Evolutionary conservation across 2,113 vertebrate species (phyloP).

Genomic region (Hyla sarda): DNA sequence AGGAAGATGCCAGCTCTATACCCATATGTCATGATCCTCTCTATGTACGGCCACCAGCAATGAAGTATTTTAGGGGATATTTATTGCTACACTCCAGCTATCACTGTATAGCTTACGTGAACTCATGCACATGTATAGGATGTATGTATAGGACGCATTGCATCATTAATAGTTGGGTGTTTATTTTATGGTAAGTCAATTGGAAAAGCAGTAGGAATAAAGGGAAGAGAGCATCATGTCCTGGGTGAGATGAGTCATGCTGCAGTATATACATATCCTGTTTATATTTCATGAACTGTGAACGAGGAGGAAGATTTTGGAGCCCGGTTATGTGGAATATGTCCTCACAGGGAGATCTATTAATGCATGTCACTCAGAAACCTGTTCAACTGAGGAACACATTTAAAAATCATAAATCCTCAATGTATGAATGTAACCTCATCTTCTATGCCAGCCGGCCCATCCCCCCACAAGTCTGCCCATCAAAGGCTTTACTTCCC

Average conservation of each 20-base stretch:
- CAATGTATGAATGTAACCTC: conserved; percentile 69
- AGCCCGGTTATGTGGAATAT: neutral
- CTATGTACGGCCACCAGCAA: neutral
- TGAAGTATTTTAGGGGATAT: neutral
- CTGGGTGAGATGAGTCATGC: conserved; percentile 16
- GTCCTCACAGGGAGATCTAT: neutral
- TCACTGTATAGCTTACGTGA: neutral
- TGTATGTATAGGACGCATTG: neutral
- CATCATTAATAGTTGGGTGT: conserved; percentile 14
- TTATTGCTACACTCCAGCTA: neutral
- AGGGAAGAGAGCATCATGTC: neutral
- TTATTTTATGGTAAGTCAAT: conserved; percentile 2
- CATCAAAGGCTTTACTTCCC: conserved; percentile 67
- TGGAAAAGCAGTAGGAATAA: neutral
- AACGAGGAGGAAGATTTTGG: neutral
- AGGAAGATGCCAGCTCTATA: neutral
- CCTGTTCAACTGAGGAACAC: conserved; percentile 4
- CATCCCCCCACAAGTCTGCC: conserved; percentile 63
- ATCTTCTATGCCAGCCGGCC: conserved; percentile 63
- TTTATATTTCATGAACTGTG: conserved; percentile 10
- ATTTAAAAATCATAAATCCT: conserved; percentile 60
- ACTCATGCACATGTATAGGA: neutral
- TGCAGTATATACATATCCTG: neutral
- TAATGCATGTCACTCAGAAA: conserved; percentile 26
- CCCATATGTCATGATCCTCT: neutral